A percentile compares a stretch with the other conserved stretches of the same genome.
Evolutionary conservation across 1,140 invertebrate species (phyloP).

Genomic region (Ceratosolen solmsi): DNA sequence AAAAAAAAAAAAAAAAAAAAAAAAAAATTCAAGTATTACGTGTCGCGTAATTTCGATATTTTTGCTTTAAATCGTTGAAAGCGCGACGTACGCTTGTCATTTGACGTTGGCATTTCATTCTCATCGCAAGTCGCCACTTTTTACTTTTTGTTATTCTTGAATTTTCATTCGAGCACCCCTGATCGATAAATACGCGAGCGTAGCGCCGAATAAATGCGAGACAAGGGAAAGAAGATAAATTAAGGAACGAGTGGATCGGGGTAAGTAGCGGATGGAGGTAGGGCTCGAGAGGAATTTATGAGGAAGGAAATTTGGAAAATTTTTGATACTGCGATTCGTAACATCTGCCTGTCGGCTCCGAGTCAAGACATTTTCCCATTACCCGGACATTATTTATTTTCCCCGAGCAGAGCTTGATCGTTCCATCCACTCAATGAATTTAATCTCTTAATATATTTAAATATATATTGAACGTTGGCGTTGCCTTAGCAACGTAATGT

Average conservation of each 20-base stretch:
- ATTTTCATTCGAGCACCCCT: not conserved
- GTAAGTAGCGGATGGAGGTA: not conserved
- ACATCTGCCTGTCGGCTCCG: too few relatives aligned
- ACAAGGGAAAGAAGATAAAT: not conserved
- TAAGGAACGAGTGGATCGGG: not conserved
- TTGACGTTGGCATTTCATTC: not conserved
- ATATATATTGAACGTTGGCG: too few relatives aligned
- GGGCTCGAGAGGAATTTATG: not conserved
- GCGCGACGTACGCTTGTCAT: not conserved
- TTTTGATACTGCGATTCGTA: too few relatives aligned
- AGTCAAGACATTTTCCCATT: too few relatives aligned
- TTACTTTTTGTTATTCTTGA: not conserved
- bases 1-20: too few relatives aligned
- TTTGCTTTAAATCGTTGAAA: not conserved
- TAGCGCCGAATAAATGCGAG: not conserved
- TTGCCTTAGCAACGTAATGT: too few relatives aligned
- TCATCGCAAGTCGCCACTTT: not conserved
- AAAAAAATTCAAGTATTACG: too few relatives aligned
- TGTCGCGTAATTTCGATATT: not conserved
- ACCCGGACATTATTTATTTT: too few relatives aligned
- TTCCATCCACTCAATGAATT: too few relatives aligned
- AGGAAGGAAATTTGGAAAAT: not conserved
- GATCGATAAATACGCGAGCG: constrained; percentile 6
- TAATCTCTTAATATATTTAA: too few relatives aligned
- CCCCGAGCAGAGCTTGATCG: too few relatives aligned